Evolutionary conservation across 2,888 invertebrate species (phyloP).

Genomic region (Cryptosula pallasiana): DNA sequence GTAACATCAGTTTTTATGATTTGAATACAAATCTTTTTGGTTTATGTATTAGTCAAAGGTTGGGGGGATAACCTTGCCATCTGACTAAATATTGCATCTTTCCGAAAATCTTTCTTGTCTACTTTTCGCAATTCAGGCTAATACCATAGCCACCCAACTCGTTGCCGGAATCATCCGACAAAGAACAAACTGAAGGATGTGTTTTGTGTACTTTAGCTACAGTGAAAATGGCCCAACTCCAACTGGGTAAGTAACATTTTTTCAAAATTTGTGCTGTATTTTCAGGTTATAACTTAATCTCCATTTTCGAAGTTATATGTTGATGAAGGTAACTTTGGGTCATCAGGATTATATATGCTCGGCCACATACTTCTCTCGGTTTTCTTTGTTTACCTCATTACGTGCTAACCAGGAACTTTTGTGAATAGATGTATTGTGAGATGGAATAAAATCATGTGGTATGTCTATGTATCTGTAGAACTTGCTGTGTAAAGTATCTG

Average conservation of each 20-base stretch:
- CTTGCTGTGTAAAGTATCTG: slow-evolving; percentile 33
- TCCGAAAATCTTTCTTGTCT: slow-evolving; percentile 7
- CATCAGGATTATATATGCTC: slow-evolving; percentile 11
- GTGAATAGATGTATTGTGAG: slow-evolving; percentile 16
- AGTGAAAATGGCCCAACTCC: neutral
- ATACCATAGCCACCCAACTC: neutral
- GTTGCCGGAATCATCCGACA: neutral
- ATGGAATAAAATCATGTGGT: neutral
- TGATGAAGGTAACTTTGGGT: neutral
- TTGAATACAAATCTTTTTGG: neutral
- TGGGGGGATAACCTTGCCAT: slow-evolving; percentile 13
- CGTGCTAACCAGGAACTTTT: neutral
- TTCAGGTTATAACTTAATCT: slow-evolving; percentile 2
- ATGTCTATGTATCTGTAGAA: slow-evolving; percentile 9
- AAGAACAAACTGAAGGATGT: slow-evolving; percentile 20
- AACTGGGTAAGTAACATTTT: slow-evolving; percentile 6
- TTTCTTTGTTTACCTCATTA: neutral
- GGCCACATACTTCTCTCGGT: slow-evolving; percentile 11
- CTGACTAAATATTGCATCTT: slow-evolving; percentile 8
- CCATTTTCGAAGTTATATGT: neutral
- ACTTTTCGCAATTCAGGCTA: slow-evolving; percentile 23
- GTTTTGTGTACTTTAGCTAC: neutral
- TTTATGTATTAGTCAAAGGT: slow-evolving; percentile 1
- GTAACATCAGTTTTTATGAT: slow-evolving; percentile 16
- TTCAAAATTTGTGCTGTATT: neutral